Evolutionary conservation across 2,797 vertebrate genomes (phyloP).

Genomic region (Todus mexicanus): DNA sequence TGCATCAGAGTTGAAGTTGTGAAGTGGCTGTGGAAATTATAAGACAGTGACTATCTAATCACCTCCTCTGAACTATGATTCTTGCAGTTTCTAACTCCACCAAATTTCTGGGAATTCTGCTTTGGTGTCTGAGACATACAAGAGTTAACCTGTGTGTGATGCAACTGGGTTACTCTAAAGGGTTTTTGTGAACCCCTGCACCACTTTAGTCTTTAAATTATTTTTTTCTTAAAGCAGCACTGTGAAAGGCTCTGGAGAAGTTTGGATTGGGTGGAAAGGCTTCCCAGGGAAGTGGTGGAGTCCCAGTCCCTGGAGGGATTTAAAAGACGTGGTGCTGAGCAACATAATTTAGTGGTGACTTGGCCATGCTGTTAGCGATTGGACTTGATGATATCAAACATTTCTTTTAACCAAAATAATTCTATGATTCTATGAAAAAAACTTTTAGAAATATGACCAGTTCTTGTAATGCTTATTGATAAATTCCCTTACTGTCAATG

Average conservation of each 20-base stretch:
- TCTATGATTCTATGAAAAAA: neutral
- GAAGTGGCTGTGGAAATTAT: neutral
- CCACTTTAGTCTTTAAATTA: neutral
- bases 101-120: neutral
- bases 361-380: neutral
- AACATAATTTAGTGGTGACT: neutral
- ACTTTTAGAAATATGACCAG: neutral
- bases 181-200: neutral
- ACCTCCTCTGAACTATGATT: neutral
- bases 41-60: neutral
- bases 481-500: neutral
- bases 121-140: neutral
- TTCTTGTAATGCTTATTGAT: neutral
- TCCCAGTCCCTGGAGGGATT: neutral
- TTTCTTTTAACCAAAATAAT: neutral
- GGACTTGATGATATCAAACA: neutral
- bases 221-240: neutral
- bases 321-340: neutral
- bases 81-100: neutral
- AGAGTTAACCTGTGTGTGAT: neutral
- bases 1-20: neutral
- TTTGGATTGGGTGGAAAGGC: neutral
- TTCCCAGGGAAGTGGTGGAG: neutral
- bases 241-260: neutral
- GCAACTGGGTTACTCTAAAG: neutral